Percentiles rank a stretch among this genome's conserved stretches.
These are phyloP conservation scores for Dolichomitus sp. DNA, from an alignment of 2,888 invertebrate genomes.

Conservation along the genomic window DNA sequence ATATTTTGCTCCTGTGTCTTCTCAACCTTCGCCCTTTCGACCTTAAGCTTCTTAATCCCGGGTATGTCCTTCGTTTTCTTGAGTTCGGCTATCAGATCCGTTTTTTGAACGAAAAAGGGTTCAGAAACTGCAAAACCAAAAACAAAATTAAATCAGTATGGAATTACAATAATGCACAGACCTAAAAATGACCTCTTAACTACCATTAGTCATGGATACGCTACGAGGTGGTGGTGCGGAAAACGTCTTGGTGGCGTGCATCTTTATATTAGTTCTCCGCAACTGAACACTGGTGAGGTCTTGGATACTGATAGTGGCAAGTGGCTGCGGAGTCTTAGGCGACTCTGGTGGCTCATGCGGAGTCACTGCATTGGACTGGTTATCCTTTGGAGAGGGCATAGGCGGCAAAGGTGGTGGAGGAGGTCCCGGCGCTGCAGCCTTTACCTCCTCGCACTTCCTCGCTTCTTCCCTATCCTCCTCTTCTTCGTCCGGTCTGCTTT, in stretches of 20 bases:
- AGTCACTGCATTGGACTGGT: conserved; percentile 63
- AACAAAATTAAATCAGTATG: background rate
- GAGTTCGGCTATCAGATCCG: conserved; percentile 96
- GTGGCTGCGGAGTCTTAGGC: conserved; percentile 90
- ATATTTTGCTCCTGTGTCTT: conserved; percentile 94
- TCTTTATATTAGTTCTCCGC: conserved; percentile 90
- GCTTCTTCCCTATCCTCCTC: conserved; percentile 60
- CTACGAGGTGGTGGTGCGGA: conserved; percentile 93
- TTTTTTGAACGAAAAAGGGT: conserved; percentile 92
- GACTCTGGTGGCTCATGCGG: conserved; percentile 84
- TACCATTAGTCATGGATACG: conserved; percentile 89
- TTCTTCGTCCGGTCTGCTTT: conserved; percentile 74
- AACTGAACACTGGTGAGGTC: conserved; percentile 95
- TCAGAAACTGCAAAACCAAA: conserved; percentile 87
- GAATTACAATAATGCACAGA: background rate
- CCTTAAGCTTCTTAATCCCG: conserved; percentile 97
- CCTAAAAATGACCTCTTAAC: background rate
- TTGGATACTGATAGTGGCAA: conserved; percentile 95
- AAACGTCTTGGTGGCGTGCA: conserved; percentile 93
- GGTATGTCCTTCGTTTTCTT: conserved; percentile 97
- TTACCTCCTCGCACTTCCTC: conserved; percentile 68
- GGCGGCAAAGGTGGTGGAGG: conserved; percentile 87
- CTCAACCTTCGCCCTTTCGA: conserved; percentile 95
- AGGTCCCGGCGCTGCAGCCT: conserved; percentile 85
- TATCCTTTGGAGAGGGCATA: conserved; percentile 68